Evolutionary conservation across 2,113 vertebrate genomes (phyloP).

Genomic region (Galeopterus variegatus): DNA sequence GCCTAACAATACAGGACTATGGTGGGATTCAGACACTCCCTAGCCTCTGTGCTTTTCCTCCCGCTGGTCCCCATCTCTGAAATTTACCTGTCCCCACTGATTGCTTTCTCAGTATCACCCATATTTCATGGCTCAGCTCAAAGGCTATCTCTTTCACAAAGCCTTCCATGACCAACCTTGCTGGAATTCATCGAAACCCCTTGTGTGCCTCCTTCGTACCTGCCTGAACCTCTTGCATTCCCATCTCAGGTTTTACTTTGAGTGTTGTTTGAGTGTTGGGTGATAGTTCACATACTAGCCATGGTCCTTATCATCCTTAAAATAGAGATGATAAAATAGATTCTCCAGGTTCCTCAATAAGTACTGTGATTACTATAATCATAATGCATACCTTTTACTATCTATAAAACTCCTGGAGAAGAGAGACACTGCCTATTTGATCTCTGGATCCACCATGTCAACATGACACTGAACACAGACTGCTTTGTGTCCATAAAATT

Average conservation of each 20-base stretch:
- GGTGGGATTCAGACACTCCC: too few species aligned
- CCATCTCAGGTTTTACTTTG: neutral
- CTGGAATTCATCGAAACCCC: neutral
- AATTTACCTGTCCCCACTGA: neutral
- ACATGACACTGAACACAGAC: too few species aligned
- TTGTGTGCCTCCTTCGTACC: neutral
- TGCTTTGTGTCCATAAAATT: neutral
- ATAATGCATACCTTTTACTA: neutral
- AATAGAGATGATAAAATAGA: neutral
- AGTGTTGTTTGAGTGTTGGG: neutral
- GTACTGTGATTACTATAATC: neutral
- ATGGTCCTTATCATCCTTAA: neutral
- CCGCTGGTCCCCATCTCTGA: neutral
- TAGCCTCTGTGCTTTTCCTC: too few species aligned
- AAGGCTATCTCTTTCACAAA: neutral
- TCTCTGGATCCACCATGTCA: neutral
- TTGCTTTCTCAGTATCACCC: neutral
- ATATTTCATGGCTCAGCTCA: neutral
- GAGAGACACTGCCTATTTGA: neutral
- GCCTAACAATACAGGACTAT: fast-evolving
- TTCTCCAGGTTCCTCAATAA: neutral
- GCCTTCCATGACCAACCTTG: neutral
- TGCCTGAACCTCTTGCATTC: too few species aligned
- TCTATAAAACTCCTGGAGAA: neutral
- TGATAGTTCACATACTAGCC: neutral